phyloP scores from a whole-genome alignment of 1,140 invertebrate species.

The Oreohelix idahoensis region DNA sequence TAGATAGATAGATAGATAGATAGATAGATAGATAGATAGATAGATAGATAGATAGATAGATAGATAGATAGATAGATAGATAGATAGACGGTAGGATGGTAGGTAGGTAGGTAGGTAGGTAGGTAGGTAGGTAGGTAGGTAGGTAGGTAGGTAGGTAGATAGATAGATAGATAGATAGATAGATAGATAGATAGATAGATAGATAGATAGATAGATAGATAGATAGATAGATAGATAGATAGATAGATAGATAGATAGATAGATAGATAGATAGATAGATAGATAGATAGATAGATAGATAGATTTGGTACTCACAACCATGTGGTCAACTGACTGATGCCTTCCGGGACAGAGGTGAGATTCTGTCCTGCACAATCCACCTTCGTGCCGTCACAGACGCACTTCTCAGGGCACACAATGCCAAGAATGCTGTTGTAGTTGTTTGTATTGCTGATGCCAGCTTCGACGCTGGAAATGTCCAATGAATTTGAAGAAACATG shows the following conservation, averaged over 20 bases:
- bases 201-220: background rate
- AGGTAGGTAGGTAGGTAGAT: too few species aligned
- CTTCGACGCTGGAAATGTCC: background rate
- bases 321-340: conserved; percentile 10
- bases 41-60: conserved; percentile 9
- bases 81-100: background rate
- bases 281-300: background rate
- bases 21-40: background rate
- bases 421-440: background rate
- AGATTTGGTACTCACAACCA: conserved; percentile 4
- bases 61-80: background rate
- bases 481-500: background rate
- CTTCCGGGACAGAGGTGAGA: conserved; percentile 18
- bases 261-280: background rate
- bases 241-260: background rate
- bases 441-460: background rate
- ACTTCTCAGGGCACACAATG: conserved; percentile 13
- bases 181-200: background rate
- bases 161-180: too few species aligned
- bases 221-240: background rate
- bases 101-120: too few species aligned
- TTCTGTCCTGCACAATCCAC: conserved; percentile 38
- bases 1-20: too few species aligned
- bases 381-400: conserved; percentile 14
- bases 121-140: too few species aligned